These are phyloP conservation scores for Cephus pulcher DNA, from an alignment of 2,888 invertebrate genomes.

Conservation along the genomic window DNA sequence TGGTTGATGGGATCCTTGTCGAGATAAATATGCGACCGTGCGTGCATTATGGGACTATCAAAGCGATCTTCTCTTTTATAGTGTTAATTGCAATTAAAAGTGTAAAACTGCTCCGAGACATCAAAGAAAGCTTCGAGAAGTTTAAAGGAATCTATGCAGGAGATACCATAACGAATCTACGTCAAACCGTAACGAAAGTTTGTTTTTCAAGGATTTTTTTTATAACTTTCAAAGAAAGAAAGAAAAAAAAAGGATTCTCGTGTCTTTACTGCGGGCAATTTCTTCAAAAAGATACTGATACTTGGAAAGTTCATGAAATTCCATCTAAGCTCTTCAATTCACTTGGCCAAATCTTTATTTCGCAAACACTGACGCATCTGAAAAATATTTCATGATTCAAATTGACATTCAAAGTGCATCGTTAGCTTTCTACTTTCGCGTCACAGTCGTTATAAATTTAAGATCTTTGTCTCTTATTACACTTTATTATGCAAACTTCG, in stretches of 20 bases:
- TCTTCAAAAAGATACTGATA: neutral
- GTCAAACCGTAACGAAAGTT: no score
- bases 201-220: neutral
- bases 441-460: slow-evolving; percentile 29
- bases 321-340: neutral
- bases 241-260: no score
- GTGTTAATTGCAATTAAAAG: slow-evolving; percentile 38
- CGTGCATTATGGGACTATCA: neutral
- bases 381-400: slow-evolving; percentile 22
- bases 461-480: neutral
- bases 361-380: neutral
- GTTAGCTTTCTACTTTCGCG: slow-evolving; percentile 33
- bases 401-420: slow-evolving; percentile 53
- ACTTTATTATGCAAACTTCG: neutral
- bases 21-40: neutral
- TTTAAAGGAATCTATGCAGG: slow-evolving; percentile 9
- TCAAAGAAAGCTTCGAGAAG: slow-evolving; percentile 26
- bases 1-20: neutral
- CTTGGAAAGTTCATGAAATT: neutral
- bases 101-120: slow-evolving; percentile 35
- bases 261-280: no score
- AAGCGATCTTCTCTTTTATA: neutral
- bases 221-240: neutral
- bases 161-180: neutral
- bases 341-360: neutral